A percentile compares a stretch with the other conserved stretches of the same genome.
These are phyloP conservation scores for Sebastes schlegelii DNA, from an alignment of 2,113 vertebrate genomes.

Conservation along the genomic window DNA sequence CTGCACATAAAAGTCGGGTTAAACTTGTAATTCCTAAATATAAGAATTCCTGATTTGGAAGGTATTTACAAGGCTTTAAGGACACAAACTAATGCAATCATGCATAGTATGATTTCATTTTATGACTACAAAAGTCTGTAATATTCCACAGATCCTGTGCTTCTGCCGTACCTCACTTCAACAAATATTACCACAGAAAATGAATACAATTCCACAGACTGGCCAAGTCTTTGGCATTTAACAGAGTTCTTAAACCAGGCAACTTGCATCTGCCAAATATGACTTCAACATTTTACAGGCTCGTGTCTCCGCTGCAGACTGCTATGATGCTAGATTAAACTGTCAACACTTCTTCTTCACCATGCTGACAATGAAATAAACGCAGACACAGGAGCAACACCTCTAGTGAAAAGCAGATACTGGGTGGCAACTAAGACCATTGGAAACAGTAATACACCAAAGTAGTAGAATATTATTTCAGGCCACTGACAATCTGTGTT, in stretches of 20 bases:
- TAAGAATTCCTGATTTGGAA: background rate
- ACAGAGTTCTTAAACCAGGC: background rate
- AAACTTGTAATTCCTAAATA: background rate
- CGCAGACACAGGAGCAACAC: background rate
- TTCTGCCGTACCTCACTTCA: slow-evolving; percentile 3
- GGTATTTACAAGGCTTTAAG: background rate
- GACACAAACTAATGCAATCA: background rate
- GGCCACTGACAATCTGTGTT: background rate
- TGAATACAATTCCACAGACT: slow-evolving; percentile 13
- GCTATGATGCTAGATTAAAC: slow-evolving; percentile 7
- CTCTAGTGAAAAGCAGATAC: background rate
- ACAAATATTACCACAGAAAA: slow-evolving; percentile 36
- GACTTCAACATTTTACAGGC: slow-evolving; percentile 58
- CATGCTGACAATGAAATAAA: slow-evolving; percentile 21
- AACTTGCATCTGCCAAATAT: slow-evolving; percentile 41
- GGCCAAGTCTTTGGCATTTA: slow-evolving; percentile 26
- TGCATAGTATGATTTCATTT: slow-evolving; percentile 8
- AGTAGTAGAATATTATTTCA: background rate
- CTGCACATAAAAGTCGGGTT: background rate
- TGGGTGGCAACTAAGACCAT: too few species aligned
- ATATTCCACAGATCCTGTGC: background rate
- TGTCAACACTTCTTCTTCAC: slow-evolving; percentile 35
- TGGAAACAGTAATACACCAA: background rate
- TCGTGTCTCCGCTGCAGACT: slow-evolving; percentile 19
- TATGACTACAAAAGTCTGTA: background rate